These are phyloP conservation scores for Charadrius vociferus DNA, from an alignment of 2,113 vertebrate species.

Conservation along the genomic window DNA sequence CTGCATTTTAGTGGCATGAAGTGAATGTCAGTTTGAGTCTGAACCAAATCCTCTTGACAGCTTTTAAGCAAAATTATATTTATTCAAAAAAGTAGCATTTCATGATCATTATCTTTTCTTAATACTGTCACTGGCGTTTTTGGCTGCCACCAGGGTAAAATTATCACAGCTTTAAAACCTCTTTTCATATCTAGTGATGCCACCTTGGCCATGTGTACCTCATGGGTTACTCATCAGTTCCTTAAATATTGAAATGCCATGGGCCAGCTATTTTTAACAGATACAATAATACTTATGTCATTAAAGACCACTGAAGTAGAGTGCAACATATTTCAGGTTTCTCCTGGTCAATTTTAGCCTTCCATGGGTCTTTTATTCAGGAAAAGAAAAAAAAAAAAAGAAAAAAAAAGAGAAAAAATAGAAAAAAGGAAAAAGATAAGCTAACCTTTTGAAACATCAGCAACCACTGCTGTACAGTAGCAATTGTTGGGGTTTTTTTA, in stretches of 20 bases:
- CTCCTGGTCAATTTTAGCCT: background rate
- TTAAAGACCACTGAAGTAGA: background rate
- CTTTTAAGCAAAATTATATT: background rate
- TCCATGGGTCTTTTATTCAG: background rate
- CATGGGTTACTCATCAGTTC: background rate
- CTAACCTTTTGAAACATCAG: background rate
- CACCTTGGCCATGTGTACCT: background rate
- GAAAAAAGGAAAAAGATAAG: background rate
- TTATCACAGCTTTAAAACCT: background rate
- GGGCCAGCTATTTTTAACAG: background rate
- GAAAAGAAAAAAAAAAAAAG: accelerated
- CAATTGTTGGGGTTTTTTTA: background rate
- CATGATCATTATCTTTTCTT: background rate
- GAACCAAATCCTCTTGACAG: background rate
- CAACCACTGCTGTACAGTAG: background rate
- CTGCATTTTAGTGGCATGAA: background rate
- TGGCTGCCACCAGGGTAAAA: background rate
- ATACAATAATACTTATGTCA: background rate
- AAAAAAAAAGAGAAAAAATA: no score
- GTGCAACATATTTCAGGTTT: background rate
- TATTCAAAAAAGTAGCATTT: background rate
- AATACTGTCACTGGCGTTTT: background rate
- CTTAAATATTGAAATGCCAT: background rate
- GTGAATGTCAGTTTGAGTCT: background rate
- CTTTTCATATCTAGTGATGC: background rate